Base-by-base conservation (phyloP, 2,113 vertebrate genomes). In the Sinocyclocheilus rhinocerous region DNA sequence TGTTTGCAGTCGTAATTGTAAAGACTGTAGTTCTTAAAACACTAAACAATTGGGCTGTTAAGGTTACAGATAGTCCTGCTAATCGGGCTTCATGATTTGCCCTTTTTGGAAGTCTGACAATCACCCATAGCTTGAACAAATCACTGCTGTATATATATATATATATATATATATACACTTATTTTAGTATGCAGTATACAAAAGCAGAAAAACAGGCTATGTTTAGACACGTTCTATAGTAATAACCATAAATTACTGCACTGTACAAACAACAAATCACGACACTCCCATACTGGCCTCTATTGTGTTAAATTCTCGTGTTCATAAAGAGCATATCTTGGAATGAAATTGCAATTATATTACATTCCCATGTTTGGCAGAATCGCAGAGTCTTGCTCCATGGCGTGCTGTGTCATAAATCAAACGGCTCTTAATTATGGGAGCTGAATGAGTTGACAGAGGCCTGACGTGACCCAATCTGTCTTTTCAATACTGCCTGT, bases 241-340 rank as follows among this genome's bases (percentile, higher is more conserved):
- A 84, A 70, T 89, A 84, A 84, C 39, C 80, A 36, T 77, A 84
- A 87, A 81, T 81, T 67, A 67, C 61, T 77, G 82, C 78, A 77
- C 39, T 67, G 15, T 81, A 24, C 26, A 33, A 33, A 67, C 59
- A 48, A 55, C 85, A 82, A 73, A 85, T 85, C 63, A 87, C 15
- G 59, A 85, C 85, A 45, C 85, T 82, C 77, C 85, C 77, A 26
- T 81, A 55, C 69, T 85, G 72, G 85, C 73, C 83, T 69, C 73
- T 26, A 84, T 82, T 78, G 73, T 87, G 84, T 75, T 81, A 75
- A 45, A 52, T 86, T 78, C 65, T 50, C 48, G n/a, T 73, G 50
- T 84, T 90, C 78, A 84, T 73, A 78, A 83, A 83, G 78, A 79
- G 42, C 42, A 76, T 73, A 80, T 86, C 81, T 89, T 79, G 78